phyloP scores from a whole-genome alignment of 2,888 invertebrate genomes.

The Drosophila melanosoma region DNA sequence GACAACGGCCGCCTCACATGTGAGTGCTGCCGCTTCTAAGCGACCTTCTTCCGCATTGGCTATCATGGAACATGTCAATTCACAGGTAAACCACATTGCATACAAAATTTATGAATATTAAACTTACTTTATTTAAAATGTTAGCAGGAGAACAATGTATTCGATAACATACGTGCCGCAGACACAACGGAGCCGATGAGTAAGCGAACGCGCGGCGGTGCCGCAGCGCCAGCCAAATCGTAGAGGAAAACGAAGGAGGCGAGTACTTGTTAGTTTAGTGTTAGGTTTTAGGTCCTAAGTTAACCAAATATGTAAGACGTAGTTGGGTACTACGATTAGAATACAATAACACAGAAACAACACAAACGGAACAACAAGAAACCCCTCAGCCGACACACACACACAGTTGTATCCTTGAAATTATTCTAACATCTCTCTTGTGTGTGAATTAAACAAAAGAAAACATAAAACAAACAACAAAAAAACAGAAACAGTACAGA shows the following conservation, averaged over 20 bases:
- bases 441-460: constrained; percentile 31
- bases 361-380: constrained; percentile 40
- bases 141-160: constrained; percentile 70
- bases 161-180: constrained; percentile 75
- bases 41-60: constrained; percentile 53
- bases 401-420: constrained; percentile 32
- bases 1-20: constrained; percentile 43
- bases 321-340: constrained; percentile 67
- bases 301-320: constrained; percentile 77
- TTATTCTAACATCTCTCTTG: constrained; percentile 39
- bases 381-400: constrained; percentile 23
- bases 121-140: not conserved
- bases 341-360: constrained; percentile 38
- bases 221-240: constrained; percentile 68
- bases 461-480: not conserved
- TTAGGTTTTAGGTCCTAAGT: constrained; percentile 69
- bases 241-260: constrained; percentile 42
- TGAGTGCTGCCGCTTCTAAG: constrained; percentile 44
- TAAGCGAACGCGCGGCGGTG: constrained; percentile 76
- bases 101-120: not conserved
- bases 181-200: constrained; percentile 76
- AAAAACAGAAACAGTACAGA: constrained; percentile 20
- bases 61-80: constrained; percentile 62
- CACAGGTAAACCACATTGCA: constrained; percentile 51
- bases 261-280: constrained; percentile 76